Conservation (phyloP, 2,113 vertebrate genomes). For the Notarius lentiginosus region DNA sequence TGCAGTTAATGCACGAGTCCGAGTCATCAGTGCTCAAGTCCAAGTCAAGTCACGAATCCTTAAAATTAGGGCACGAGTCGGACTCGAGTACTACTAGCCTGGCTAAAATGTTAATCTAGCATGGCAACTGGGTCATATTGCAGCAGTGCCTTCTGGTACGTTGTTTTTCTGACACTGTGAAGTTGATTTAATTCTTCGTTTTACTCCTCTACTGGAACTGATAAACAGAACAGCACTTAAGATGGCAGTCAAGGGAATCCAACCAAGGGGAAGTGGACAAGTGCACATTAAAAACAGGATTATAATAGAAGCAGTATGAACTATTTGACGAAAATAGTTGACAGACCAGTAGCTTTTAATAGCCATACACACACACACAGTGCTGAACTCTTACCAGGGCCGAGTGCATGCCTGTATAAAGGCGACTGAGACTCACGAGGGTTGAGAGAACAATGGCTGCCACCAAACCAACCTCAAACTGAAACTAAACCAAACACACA, state of each 20-base stretch:
- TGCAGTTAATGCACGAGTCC: too few relatives aligned
- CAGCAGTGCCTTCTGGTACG: not conserved
- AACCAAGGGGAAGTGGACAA: not conserved
- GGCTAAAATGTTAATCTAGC: not conserved
- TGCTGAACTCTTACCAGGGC: conserved; percentile 82
- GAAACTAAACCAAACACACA: conserved; percentile 75
- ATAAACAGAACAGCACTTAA: not conserved
- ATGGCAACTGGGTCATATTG: not conserved
- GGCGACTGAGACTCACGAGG: conserved; percentile 89
- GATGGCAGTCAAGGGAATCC: not conserved
- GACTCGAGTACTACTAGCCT: too few relatives aligned
- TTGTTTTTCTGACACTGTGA: not conserved
- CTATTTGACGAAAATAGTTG: not conserved
- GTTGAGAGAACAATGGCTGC: conserved; percentile 78
- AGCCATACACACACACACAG: conserved; percentile 24
- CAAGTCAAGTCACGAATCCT: too few relatives aligned
- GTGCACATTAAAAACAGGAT: not conserved
- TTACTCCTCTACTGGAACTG: not conserved
- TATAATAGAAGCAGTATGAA: not conserved
- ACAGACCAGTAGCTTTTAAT: not conserved
- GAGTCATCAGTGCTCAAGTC: too few relatives aligned
- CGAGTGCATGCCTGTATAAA: conserved; percentile 97
- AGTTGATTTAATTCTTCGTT: not conserved
- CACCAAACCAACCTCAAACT: conserved; percentile 78
- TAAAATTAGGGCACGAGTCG: too few relatives aligned